Base-by-base conservation (phyloP, 2,888 invertebrate genomes). In the Gerris lacustris region DNA sequence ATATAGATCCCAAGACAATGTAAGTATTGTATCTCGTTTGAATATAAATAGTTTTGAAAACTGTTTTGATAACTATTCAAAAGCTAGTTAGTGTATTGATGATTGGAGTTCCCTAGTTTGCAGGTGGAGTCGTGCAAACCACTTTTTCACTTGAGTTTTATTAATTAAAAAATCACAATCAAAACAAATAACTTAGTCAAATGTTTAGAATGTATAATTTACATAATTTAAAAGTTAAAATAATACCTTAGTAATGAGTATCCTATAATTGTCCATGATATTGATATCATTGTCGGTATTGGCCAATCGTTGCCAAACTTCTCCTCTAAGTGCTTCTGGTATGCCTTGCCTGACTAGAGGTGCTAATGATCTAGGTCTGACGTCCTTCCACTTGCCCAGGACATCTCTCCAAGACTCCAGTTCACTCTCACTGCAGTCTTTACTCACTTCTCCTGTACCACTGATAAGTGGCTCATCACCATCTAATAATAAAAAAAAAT, bases 271-370 rank as follows among this genome's bases (percentile, higher is more conserved):
- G 78, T 98, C 96, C 86, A 94, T 90, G 81, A 96, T 89, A 75
- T 89, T 87, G 72, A 86, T 86, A 77, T 90, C 89, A 79, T 90
- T 90, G 77, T 92, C 91, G 70, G 93, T 90, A 63, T 91, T 92
- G 17, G 96, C 92, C 74, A 99, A 83, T 72, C 97, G 86, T 80
- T 96, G 95, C 99, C 99, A 99, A 67, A 99, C 95, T 82, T 96
- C 96, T 0, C 96, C 96, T 63, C 99, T 86, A 47, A 99, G 83
- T 0, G 97, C 95, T 80, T 99, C 98, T 0, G 98, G 99, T 69
- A 99, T 91, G 0, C 98, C 97, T 74, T 88, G 84, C 66, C 88
- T 86, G 0, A 96, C 92, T 64, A 96, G 81, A n/a, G 88, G 83
- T 2, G 86, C 83, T 69, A 97, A 81, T 74, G 93, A 89, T 75